A percentile compares a stretch with the other conserved stretches of the same genome.
Evolutionary conservation across 2,113 vertebrate species (phyloP).

Genomic region (Zosterops japonicus): DNA sequence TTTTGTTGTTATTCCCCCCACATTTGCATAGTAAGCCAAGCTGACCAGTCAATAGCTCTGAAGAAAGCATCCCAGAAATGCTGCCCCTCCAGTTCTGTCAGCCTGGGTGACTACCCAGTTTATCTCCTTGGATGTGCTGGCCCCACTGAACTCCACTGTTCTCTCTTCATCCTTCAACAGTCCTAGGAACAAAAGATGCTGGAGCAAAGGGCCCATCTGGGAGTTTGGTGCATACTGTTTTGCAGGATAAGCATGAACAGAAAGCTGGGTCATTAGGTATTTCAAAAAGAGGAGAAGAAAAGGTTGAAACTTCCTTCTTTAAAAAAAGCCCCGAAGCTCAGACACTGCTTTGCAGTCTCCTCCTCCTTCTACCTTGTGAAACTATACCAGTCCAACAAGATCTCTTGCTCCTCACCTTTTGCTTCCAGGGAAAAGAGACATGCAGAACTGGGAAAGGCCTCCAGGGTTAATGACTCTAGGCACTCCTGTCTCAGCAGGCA

Average conservation of each 20-base stretch:
- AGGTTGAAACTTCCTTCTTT: not conserved
- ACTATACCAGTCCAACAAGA: not conserved
- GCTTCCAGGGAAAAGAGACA: not conserved
- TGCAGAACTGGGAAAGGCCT: not conserved
- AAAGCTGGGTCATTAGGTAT: not conserved
- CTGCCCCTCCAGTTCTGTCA: conserved; percentile 43
- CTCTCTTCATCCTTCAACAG: not conserved
- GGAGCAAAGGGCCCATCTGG: not conserved
- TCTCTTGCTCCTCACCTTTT: not conserved
- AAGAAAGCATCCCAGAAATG: conserved; percentile 49
- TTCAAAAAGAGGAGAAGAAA: not conserved
- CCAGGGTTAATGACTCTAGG: not conserved
- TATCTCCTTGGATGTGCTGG: not conserved
- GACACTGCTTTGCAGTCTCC: not conserved
- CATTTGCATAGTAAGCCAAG: not conserved
- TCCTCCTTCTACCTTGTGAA: not conserved
- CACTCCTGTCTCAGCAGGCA: not conserved
- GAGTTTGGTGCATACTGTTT: not conserved
- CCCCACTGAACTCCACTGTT: not conserved
- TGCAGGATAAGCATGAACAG: not conserved
- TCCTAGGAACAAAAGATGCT: not conserved
- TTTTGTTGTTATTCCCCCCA: not conserved
- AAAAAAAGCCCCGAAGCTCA: not conserved
- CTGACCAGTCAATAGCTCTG: conserved; percentile 23
- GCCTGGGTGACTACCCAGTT: not conserved